Conservation (phyloP, 2,113 vertebrate species). For the Myiozetetes cayanensis region DNA sequence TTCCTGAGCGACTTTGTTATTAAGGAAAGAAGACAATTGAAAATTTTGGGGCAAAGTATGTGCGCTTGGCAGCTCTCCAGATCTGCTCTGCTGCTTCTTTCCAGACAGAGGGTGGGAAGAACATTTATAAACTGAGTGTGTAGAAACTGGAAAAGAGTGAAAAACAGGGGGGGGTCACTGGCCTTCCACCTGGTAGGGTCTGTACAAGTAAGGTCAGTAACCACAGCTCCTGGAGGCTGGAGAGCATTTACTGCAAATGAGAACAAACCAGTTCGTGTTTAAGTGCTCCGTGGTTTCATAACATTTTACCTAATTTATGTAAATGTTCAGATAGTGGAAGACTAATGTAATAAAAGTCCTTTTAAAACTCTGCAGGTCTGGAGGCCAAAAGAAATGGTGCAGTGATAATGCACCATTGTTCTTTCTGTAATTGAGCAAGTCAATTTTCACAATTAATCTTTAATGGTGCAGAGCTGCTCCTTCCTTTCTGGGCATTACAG, state of each 20-base stretch:
- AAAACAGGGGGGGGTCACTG: neutral
- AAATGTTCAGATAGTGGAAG: conserved; percentile 28
- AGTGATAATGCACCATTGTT: neutral
- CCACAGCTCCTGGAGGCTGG: neutral
- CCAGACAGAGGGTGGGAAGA: neutral
- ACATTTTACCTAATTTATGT: conserved; percentile 44
- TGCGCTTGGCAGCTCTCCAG: neutral
- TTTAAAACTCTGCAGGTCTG: conserved; percentile 37
- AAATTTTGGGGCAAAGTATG: neutral
- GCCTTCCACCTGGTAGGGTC: neutral
- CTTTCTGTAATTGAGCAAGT: conserved; percentile 58
- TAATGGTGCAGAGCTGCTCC: conserved; percentile 39
- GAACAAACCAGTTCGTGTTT: neutral
- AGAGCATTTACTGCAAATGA: neutral
- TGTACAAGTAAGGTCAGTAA: neutral
- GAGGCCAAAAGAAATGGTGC: neutral
- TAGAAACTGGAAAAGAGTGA: neutral
- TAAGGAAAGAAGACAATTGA: neutral
- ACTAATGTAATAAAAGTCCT: conserved; percentile 49
- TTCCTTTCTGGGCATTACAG: conserved; percentile 19
- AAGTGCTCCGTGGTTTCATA: neutral
- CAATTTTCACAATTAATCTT: conserved; percentile 68
- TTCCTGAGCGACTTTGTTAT: neutral
- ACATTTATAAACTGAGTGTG: neutral
- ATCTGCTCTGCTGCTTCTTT: neutral